These are phyloP conservation scores for Drosophila sulfurigaster DNA, from an alignment of 1,140 invertebrate species.

Conservation along the genomic window DNA sequence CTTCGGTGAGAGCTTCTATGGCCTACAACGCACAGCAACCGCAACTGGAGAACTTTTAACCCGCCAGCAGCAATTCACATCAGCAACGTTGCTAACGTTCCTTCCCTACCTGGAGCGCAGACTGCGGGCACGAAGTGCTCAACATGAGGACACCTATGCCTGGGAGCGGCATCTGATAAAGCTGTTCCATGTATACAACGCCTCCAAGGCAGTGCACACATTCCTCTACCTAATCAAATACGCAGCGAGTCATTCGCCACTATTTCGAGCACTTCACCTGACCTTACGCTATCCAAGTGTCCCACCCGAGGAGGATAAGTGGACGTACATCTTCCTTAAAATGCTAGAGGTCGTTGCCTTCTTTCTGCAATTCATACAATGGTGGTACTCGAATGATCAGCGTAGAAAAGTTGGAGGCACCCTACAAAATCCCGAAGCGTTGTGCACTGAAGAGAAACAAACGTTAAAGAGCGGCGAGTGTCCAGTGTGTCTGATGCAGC, in stretches of 20 bases:
- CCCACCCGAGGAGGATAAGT: constrained; percentile 70
- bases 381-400: constrained; percentile 83
- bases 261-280: constrained; percentile 61
- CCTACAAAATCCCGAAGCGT: constrained; percentile 58
- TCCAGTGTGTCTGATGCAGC: constrained; percentile 67
- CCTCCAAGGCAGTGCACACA: constrained; percentile 73
- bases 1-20: constrained; percentile 81
- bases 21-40: constrained; percentile 69
- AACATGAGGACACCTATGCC: constrained; percentile 55
- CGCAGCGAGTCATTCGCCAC: constrained; percentile 65
- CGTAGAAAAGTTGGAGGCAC: constrained; percentile 70
- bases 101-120: constrained; percentile 74
- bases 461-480: constrained; percentile 58
- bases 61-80: constrained; percentile 60
- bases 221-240: constrained; percentile 77
- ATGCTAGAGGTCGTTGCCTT: constrained; percentile 78
- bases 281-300: constrained; percentile 72
- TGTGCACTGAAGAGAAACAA: constrained; percentile 18
- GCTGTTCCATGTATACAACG: constrained; percentile 70
- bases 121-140: constrained; percentile 53
- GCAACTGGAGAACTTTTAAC: constrained; percentile 60
- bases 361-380: constrained; percentile 82
- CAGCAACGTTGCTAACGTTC: constrained; percentile 67
- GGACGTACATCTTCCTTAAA: constrained; percentile 75
- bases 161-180: constrained; percentile 67